Evolutionary conservation across 2,888 invertebrate species (phyloP).

Genomic region (Epistrophe grossulariae): DNA sequence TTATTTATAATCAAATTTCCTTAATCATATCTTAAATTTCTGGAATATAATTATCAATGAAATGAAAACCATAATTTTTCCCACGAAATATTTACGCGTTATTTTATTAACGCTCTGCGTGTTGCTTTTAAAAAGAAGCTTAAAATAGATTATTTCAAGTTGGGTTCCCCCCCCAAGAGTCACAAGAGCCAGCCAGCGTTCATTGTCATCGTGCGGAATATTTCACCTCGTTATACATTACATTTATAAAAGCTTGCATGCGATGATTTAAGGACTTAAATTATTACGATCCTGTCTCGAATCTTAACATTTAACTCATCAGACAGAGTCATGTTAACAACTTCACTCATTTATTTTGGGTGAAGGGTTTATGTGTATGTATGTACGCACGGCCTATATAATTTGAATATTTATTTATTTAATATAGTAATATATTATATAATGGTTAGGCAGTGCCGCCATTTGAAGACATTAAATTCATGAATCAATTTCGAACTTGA

Average conservation of each 20-base stretch:
- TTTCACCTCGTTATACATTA: conserved; percentile 30
- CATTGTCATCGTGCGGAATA: background rate
- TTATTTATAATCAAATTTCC: background rate
- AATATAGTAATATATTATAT: too few species aligned
- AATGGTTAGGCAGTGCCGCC: background rate
- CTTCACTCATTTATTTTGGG: conserved; percentile 3
- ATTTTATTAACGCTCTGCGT: background rate
- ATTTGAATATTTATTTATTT: conserved; percentile 26
- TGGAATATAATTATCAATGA: background rate
- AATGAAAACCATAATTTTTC: background rate
- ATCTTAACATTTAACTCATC: conserved; percentile 6
- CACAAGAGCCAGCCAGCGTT: too few species aligned
- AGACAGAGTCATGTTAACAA: conserved; percentile 14
- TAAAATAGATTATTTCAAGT: conserved; percentile 19
- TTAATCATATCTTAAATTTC: background rate
- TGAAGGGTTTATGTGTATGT: background rate
- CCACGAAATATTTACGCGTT: background rate
- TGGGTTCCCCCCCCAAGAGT: too few species aligned
- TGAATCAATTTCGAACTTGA: conserved; percentile 13
- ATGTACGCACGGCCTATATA: background rate
- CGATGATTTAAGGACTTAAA: conserved; percentile 29
- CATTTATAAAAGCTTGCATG: conserved; percentile 16
- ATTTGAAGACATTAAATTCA: conserved; percentile 16
- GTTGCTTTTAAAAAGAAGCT: background rate
- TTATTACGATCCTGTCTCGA: conserved; percentile 11